Evolutionary conservation across 2,113 vertebrate genomes (phyloP).

Genomic region (Microcebus murinus): DNA sequence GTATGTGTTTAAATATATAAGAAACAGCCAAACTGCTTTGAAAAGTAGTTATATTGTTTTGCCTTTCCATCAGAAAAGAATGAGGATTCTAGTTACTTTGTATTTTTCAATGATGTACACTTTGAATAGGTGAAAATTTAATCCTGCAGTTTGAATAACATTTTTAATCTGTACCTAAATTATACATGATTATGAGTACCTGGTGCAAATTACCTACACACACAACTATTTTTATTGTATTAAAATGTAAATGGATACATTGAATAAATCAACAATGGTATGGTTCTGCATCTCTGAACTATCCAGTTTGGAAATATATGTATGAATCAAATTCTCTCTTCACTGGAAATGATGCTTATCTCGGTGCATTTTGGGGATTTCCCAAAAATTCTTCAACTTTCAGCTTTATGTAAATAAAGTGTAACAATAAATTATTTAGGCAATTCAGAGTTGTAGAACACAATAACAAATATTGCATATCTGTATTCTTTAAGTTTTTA

Average conservation of each 20-base stretch:
- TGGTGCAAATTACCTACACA: not conserved
- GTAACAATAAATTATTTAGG: not conserved
- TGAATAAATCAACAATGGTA: not conserved
- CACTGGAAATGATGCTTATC: not conserved
- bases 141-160: not conserved
- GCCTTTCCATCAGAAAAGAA: not conserved
- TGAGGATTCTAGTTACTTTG: not conserved
- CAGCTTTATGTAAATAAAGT: not conserved
- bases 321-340: not conserved
- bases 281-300: not conserved
- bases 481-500: not conserved
- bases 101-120: not conserved
- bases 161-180: not conserved
- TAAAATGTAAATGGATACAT: not conserved
- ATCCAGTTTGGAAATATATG: not conserved
- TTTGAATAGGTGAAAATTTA: not conserved
- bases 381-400: not conserved
- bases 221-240: not conserved
- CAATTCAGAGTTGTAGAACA: not conserved
- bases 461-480: not conserved
- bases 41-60: not conserved
- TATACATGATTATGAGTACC: not conserved
- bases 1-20: not conserved
- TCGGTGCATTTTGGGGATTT: not conserved
- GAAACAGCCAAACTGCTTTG: not conserved